Conservation (phyloP, 2,797 vertebrate species). For the Spheniscus humboldti region DNA sequence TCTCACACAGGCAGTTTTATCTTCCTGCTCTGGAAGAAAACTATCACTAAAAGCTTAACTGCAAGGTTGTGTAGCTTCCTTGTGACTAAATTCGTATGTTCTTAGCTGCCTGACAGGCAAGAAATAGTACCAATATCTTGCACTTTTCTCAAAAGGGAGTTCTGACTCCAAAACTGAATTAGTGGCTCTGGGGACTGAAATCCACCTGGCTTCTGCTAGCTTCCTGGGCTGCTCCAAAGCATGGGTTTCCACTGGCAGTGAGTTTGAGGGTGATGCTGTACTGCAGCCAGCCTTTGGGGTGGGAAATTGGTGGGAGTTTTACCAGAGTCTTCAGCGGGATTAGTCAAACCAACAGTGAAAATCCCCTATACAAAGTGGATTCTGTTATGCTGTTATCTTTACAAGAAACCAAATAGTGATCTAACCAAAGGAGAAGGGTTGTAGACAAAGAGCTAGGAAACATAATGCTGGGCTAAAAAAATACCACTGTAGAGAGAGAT, state of each 20-base stretch:
- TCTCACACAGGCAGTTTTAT: not conserved
- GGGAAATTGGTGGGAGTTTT: not conserved
- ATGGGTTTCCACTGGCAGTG: not conserved
- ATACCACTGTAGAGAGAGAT: not conserved
- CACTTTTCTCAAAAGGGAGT: not conserved
- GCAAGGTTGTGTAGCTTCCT: not conserved
- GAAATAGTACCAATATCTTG: not conserved
- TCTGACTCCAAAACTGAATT: not conserved
- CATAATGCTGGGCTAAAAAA: not conserved
- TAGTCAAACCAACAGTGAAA: not conserved
- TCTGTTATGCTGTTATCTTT: not conserved
- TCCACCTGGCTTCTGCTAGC: not conserved
- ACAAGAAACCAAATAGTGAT: not conserved
- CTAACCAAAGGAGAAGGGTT: not conserved
- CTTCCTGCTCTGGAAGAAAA: not conserved
- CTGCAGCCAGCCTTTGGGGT: not conserved
- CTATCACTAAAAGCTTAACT: not conserved
- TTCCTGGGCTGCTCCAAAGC: not conserved
- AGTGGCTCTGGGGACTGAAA: not conserved
- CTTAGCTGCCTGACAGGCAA: not conserved
- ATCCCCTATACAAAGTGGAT: not conserved
- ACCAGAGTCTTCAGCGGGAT: not conserved
- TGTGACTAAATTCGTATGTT: not conserved
- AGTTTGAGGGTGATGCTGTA: not conserved
- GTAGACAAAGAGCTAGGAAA: not conserved